These are phyloP conservation scores for Gnathochromis pfefferi DNA, from an alignment of 2,113 vertebrate species.

Conservation along the genomic window DNA sequence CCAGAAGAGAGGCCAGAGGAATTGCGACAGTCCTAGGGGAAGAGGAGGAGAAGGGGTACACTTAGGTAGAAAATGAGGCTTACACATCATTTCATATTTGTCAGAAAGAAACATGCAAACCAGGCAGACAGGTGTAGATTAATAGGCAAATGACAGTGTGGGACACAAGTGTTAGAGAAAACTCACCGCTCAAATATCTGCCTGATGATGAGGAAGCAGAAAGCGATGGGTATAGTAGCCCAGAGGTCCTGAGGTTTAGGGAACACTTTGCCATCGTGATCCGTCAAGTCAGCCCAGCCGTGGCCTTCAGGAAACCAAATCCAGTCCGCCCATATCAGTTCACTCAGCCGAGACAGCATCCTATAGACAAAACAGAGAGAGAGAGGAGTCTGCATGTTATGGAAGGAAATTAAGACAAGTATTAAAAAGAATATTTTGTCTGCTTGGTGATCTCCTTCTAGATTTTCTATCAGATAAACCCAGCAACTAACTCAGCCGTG, in stretches of 20 bases:
- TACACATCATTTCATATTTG: not conserved
- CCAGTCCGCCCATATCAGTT: constrained; percentile 86
- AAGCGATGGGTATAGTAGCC: constrained; percentile 79
- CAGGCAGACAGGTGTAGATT: not conserved
- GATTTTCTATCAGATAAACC: constrained; percentile 1
- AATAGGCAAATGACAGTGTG: not conserved
- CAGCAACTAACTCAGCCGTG: not conserved
- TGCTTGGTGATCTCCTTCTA: not conserved
- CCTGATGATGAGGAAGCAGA: constrained; percentile 82
- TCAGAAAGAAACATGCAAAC: not conserved
- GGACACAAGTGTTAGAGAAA: not conserved
- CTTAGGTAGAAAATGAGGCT: not conserved
- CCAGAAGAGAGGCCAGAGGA: constrained; percentile 77
- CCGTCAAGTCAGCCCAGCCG: constrained; percentile 85
- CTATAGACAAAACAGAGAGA: constrained; percentile 12
- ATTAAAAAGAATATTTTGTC: not conserved
- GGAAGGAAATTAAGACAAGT: not conserved
- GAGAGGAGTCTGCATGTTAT: not conserved
- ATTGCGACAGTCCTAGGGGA: constrained; percentile 71
- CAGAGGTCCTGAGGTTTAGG: constrained; percentile 84
- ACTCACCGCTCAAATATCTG: constrained; percentile 87
- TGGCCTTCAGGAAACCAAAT: constrained; percentile 88
- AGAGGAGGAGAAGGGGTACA: not conserved
- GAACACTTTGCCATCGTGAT: constrained; percentile 74
- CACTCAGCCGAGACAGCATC: constrained; percentile 80